Base-by-base conservation (phyloP, 2,888 invertebrate species). In the Deilephila elpenor region DNA sequence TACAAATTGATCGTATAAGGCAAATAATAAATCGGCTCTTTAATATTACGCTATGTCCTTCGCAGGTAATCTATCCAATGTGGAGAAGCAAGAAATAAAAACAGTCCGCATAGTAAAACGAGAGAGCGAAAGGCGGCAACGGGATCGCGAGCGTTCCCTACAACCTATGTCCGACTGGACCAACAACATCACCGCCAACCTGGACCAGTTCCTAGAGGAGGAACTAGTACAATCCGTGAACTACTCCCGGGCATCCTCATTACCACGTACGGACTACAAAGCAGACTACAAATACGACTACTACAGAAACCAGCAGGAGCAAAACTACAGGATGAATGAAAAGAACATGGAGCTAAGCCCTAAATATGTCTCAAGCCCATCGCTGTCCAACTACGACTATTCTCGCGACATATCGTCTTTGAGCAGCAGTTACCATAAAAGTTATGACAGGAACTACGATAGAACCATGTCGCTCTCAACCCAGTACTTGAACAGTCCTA, bases 81-180 rank as follows among this genome's bases (percentile, higher is more conserved):
- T 97, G 74, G 98, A 98, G 85, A 98, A 98, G 81, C 96, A 97
- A 88, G 98, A 98, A 91, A 98, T 98, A 75, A 98, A 98, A 95
- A 98, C 98, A 0, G 98, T 99, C 25, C 96, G 98, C 75, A 98
- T 98, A 83, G 98, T 99, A 0, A 99, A 99, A 91, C 95, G 98
- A 19, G 98, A 98, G 88, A 98, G 98, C 32, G 98, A 98, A 88
- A 96, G 98, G 72, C 95, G 98, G 0, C 98, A 98, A 85, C 95
- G 97, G 70, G 98, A 98, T 83, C 95, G 97, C 70, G 98, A 98
- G 82, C 96, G 97, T 70, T 95, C 95, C 0, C 83, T 95, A 0
- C 95, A 95, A 76, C 95, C 95, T 0, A 90, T 94, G 88, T 86
- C 92, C 0, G 95, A 95, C 74, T 95, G 94, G 94, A 88, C 93